Base-by-base conservation (phyloP, 1,140 invertebrate genomes). In the Telenomus remus region DNA sequence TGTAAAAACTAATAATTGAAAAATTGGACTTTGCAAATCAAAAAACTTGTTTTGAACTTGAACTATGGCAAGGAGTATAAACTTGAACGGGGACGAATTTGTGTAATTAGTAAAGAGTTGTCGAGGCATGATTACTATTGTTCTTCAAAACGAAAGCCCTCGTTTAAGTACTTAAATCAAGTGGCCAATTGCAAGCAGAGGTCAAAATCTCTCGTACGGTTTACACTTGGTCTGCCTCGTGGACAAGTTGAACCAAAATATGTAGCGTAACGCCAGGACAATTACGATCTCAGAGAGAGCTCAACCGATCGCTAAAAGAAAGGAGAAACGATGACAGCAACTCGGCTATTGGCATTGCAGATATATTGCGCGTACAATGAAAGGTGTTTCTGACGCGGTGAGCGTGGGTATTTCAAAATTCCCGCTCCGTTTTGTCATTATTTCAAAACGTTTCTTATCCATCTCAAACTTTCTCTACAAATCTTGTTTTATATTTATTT, bases 371-470 rank as follows among this genome's bases (percentile, higher is more conserved):
- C 39, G 50, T 53, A 74, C 46, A 54, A 66, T 63, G 48, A 76
- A 57, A 78, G 65, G 78, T 75, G 59, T 34, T 46, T 63, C 37
- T 50, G 59, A 59, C 37, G 68, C 59, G 57, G 68, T 63, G 42
- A 15, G 68, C 53, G 57, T 71, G 51, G 68, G 68, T 71, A 63
- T 47, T 51, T 54, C 60, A 57, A 46, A 27, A 70, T 27, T 27
- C 19, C 2, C 19, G 19, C 19, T 27, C 19, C 19, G 19, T 27
- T 27, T 27, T 27, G 19, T 27, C 19, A 27, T 27, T 27, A 27
- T 27, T 27, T 27, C 19, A 27, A 27, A 27, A 27, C 19, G 6
- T 27, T n/a, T n/a, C n/a, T n/a, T n/a, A n/a, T n/a, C n/a, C n/a
- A n/a, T n/a, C n/a, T n/a, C n/a, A n/a, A n/a, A n/a, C n/a, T n/a